Evolutionary conservation across 2,113 vertebrate species (phyloP).

Genomic region (Barbus barbus): DNA sequence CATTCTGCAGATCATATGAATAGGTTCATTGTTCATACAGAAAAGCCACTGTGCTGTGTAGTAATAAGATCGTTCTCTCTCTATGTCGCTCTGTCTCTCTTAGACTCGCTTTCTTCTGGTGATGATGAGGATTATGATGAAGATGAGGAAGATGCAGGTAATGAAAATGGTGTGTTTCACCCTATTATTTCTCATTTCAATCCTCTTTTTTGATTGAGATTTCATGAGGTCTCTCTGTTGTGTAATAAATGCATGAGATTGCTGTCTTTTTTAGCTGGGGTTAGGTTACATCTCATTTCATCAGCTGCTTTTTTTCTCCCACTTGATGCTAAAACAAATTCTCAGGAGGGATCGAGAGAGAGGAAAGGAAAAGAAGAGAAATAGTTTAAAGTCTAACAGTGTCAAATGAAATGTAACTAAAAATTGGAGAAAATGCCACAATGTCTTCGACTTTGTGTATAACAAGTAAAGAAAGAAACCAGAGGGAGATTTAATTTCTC

Average conservation of each 20-base stretch:
- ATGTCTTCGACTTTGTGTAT: background rate
- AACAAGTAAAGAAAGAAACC: background rate
- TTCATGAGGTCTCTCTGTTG: slow-evolving; percentile 1
- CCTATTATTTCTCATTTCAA: slow-evolving; percentile 42
- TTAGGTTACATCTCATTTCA: slow-evolving; percentile 54
- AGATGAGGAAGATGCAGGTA: slow-evolving; percentile 88
- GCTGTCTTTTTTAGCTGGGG: slow-evolving; percentile 14
- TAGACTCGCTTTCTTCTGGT: slow-evolving; percentile 91
- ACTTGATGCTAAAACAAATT: slow-evolving; percentile 33
- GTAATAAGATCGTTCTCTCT: slow-evolving; percentile 33
- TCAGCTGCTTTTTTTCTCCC: slow-evolving; percentile 39
- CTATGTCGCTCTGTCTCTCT: slow-evolving; percentile 14
- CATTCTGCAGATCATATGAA: slow-evolving; percentile 48
- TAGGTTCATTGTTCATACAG: slow-evolving; percentile 52
- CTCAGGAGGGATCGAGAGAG: slow-evolving; percentile 36
- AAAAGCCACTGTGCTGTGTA: slow-evolving; percentile 37
- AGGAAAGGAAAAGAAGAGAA: background rate
- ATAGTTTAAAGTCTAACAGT: slow-evolving; percentile 5
- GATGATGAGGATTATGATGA: slow-evolving; percentile 94
- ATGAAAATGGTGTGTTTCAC: slow-evolving; percentile 79
- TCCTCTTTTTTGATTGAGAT: background rate
- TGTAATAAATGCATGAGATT: slow-evolving; percentile 3
- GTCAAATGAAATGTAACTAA: background rate
- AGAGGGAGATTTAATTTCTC: background rate
- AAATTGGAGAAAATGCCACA: background rate